Evolutionary conservation across 37 sponge, comb jelly and placozoan genomes (phyloP).

Genomic region (Amphimedon queenslandica): DNA sequence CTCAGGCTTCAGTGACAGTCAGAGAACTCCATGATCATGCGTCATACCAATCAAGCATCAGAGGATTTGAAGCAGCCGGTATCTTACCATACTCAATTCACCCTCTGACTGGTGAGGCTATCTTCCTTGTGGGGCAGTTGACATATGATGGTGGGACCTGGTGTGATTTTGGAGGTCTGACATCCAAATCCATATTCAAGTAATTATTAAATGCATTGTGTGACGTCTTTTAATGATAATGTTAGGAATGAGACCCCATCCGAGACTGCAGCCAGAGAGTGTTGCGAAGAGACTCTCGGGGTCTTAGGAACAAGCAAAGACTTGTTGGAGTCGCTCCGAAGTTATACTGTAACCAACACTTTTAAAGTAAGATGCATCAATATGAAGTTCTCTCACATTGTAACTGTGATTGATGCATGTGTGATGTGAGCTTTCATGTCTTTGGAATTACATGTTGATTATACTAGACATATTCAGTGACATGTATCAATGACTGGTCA

Average conservation of each 20-base stretch:
- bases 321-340: constrained; percentile 3
- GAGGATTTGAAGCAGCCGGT: constrained; percentile 40
- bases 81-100: constrained; percentile 54
- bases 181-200: not conserved
- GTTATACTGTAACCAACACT: constrained; percentile 25
- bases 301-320: constrained; percentile 19
- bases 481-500: no score
- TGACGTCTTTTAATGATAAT: no score
- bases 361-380: constrained; percentile 39
- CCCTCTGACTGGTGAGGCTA: constrained; percentile 46
- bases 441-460: no score
- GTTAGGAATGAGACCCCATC: constrained; percentile 33
- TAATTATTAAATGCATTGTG: no score
- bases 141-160: constrained; percentile 37
- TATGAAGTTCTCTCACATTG: no score
- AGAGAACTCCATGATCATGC: not conserved
- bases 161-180: constrained; percentile 79
- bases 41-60: not conserved
- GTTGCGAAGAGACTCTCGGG: constrained; percentile 58
- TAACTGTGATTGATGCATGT: not conserved
- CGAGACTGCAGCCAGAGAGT: constrained; percentile 61
- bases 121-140: constrained; percentile 55
- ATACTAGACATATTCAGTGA: no score
- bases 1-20: not conserved
- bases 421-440: not conserved